A percentile compares a stretch with the other conserved stretches of the same genome.
These are phyloP conservation scores for Lepeophtheirus salmonis DNA, from an alignment of 1,140 invertebrate species.

Conservation along the genomic window DNA sequence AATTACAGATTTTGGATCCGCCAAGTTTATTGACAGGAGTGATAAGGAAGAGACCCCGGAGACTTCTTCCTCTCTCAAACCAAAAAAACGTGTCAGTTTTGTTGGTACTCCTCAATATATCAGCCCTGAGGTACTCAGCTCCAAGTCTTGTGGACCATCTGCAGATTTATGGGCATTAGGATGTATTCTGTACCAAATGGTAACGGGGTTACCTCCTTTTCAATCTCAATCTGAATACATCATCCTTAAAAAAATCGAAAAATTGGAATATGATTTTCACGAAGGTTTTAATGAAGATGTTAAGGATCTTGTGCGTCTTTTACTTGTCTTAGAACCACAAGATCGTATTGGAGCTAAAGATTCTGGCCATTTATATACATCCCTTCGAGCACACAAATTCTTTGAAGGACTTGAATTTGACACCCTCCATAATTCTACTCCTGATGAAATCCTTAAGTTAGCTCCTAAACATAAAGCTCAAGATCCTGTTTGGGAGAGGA, in stretches of 20 bases:
- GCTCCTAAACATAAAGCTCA: slow-evolving; percentile 26
- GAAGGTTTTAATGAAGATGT: slow-evolving; percentile 64
- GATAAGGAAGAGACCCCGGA: neutral
- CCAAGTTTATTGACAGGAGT: slow-evolving; percentile 52
- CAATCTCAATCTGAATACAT: slow-evolving; percentile 43
- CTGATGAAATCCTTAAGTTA: slow-evolving; percentile 40
- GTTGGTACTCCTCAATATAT: slow-evolving; percentile 99
- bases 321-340: slow-evolving; percentile 59
- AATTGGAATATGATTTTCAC: slow-evolving; percentile 76
- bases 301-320: slow-evolving; percentile 63
- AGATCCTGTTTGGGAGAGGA: slow-evolving; percentile 28
- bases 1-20: slow-evolving; percentile 92
- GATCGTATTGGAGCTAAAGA: slow-evolving; percentile 67
- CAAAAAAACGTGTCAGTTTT: slow-evolving; percentile 57
- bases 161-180: slow-evolving; percentile 96
- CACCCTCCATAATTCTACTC: slow-evolving; percentile 48
- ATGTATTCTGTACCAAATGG: slow-evolving; percentile 94
- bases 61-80: neutral
- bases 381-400: slow-evolving; percentile 64
- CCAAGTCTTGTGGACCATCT: slow-evolving; percentile 52
- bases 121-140: slow-evolving; percentile 77
- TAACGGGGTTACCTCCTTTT: slow-evolving; percentile 79
- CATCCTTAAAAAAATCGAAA: slow-evolving; percentile 88
- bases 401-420: slow-evolving; percentile 68
- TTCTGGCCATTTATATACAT: slow-evolving; percentile 38